Base-by-base conservation (phyloP, 2,113 vertebrate genomes). In the Platycercus adscitus region DNA sequence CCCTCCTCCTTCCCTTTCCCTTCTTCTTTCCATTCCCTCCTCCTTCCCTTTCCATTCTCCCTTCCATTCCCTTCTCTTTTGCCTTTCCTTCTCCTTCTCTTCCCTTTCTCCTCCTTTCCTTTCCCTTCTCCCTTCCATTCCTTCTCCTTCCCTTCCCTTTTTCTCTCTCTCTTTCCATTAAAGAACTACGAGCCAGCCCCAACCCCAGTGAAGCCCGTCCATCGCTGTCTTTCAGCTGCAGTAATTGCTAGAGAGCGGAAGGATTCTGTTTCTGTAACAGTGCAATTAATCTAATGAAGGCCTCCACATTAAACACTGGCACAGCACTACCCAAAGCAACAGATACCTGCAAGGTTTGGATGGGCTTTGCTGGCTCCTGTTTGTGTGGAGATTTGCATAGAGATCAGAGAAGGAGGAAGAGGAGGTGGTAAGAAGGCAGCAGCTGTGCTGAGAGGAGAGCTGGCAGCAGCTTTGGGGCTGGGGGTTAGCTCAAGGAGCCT, bases 331-430 rank as follows among this genome's bases (percentile, higher is more conserved):
- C 60, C 80, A 63, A 83, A 93, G 37, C 80, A 3, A 41, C 25
- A 88, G 83, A 41, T 88, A 88, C 94, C 95, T 81, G 88, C 76
- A 10, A 91, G 88, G 88, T 88, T 69, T 28, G 61, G 85, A 53
- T 47, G 85, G 63, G 81, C 61, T 89, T 19, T 43, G 65, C 90
- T 49, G 85, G 88, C 79, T 94, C 61, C 73, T 20, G 39, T 7
- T 28, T 9, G 23, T 5, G 86, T 18, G 66, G 29, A 64, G 76
- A 81, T 86, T 83, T 91, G 92, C 88, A 86, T 7, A 28, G 91
- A 81, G 86, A 88, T 86, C 64, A 91, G 88, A 86, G 72, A 19
- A 88, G 88, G 28, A 70, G 91, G 94, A 81, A 94, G 71, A 60
- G 65, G 63, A 89, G 90, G 29, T 29, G 55, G 81, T 26, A 37